These are phyloP conservation scores for Delphinus delphis DNA, from an alignment of 2,113 vertebrate genomes.

Conservation along the genomic window DNA sequence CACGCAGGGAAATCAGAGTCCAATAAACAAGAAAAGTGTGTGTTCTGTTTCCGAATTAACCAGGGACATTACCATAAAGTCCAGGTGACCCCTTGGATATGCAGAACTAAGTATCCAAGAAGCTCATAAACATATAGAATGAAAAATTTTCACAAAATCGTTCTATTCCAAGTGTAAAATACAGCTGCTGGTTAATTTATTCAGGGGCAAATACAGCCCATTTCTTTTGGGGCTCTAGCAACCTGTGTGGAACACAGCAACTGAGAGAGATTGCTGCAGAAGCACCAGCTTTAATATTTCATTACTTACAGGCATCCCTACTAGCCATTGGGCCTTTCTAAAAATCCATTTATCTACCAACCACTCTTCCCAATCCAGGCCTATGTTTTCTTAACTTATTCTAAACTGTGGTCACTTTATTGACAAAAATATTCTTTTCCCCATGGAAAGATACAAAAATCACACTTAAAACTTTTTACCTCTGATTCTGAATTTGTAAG, in stretches of 20 bases:
- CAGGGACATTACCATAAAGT: not conserved
- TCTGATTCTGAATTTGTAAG: not conserved
- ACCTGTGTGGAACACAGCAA: not conserved
- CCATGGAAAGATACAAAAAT: not conserved
- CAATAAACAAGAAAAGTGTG: not conserved
- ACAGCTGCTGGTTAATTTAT: not conserved
- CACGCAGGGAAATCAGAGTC: not conserved
- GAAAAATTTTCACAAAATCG: not conserved
- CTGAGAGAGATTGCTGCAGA: not conserved
- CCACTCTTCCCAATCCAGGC: not conserved
- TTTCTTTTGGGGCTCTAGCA: not conserved
- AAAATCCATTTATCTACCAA: not conserved
- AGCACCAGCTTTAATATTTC: not conserved
- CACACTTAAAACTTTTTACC: not conserved
- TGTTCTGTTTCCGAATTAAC: not conserved
- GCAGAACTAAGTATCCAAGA: not conserved
- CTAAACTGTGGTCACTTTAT: not conserved
- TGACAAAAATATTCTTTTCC: not conserved
- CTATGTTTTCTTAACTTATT: not conserved
- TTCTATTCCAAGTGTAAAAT: not conserved
- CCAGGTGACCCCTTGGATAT: not conserved
- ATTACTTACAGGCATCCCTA: not conserved
- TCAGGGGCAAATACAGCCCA: not conserved
- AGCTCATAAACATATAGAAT: not conserved
- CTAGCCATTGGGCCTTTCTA: not conserved